phyloP scores from a whole-genome alignment of 1,140 invertebrate species.

The Panagrolaimus sp. region DNA sequence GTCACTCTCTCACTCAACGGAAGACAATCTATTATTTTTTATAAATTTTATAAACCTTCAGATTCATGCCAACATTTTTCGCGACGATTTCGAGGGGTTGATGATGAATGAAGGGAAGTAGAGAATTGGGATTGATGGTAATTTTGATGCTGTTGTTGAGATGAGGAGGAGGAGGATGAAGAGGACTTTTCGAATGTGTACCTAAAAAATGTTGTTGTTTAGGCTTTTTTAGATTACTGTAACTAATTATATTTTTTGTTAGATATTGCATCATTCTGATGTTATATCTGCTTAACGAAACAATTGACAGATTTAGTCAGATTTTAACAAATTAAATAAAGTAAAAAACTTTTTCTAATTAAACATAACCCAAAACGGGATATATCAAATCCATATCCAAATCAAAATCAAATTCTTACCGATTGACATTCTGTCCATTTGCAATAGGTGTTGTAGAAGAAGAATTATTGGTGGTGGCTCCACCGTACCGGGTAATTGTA shows the following conservation, averaged over 20 bases:
- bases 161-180: no score
- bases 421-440: constrained; percentile 5
- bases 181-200: constrained; percentile 1
- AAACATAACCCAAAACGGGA: no score
- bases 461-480: neutral
- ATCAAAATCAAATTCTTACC: neutral
- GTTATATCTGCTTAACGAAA: no score
- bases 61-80: constrained; percentile 15
- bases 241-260: neutral
- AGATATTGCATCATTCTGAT: no score
- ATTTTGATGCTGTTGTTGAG: no score
- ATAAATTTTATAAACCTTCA: neutral
- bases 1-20: no score
- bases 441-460: no score
- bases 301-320: neutral
- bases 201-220: neutral
- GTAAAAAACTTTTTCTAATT: neutral
- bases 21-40: no score
- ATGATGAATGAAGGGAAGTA: neutral
- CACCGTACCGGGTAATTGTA: constrained; percentile 10
- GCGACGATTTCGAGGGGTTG: neutral
- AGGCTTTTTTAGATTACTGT: neutral
- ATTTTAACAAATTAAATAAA: neutral
- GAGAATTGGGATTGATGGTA: neutral
- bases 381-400: neutral